A percentile compares a stretch with the other conserved stretches of the same genome.
Conservation (phyloP, 2,113 vertebrate species). For the Litocranius walleri region DNA sequence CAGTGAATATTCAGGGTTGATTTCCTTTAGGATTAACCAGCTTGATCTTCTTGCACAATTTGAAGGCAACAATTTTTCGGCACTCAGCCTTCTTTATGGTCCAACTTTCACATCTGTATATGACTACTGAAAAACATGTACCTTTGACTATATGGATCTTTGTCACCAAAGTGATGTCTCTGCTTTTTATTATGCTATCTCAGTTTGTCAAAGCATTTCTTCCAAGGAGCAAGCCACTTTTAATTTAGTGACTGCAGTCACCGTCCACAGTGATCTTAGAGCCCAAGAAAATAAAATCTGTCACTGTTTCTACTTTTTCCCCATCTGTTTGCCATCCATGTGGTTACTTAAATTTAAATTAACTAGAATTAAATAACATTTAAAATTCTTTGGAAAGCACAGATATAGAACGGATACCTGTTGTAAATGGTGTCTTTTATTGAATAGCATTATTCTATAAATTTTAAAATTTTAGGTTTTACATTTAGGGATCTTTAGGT, state of each 20-base stretch:
- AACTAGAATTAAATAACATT: not conserved
- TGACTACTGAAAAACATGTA: not conserved
- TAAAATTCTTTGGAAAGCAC: not conserved
- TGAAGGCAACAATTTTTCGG: not conserved
- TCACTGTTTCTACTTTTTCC: not conserved
- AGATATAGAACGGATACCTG: not conserved
- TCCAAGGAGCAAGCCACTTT: not conserved
- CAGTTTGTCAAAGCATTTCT: not conserved
- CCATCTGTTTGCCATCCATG: not conserved
- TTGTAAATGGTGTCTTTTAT: not conserved
- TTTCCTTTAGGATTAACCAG: not conserved
- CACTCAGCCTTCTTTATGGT: not conserved
- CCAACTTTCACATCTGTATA: not conserved
- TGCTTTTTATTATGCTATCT: not conserved
- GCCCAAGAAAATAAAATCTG: not conserved
- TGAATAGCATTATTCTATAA: not conserved
- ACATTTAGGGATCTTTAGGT: not conserved
- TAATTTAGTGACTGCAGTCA: not conserved
- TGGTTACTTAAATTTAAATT: not conserved
- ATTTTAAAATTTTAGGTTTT: not conserved
- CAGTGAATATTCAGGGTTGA: not conserved
- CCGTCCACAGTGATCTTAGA: not conserved
- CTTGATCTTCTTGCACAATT: not conserved
- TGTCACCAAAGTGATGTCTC: not conserved
- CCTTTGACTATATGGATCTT: not conserved